phyloP scores from a whole-genome alignment of 2,888 invertebrate genomes.

The Pandemis cinnamomeana region DNA sequence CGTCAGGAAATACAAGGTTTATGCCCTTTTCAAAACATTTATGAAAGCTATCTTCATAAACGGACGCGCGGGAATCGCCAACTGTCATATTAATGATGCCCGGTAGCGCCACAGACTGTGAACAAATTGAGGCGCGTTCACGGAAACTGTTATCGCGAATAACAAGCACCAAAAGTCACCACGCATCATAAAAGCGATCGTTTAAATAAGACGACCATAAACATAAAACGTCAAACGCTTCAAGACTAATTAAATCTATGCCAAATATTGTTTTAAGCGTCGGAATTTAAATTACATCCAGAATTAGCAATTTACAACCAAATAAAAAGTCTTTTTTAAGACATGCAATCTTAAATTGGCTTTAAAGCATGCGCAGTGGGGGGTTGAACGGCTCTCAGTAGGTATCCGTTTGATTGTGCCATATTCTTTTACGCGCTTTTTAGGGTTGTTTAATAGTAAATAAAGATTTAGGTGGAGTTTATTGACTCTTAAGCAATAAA shows the following conservation, averaged over 20 bases:
- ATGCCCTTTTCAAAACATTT: not conserved
- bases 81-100: slow-evolving; percentile 9
- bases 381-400: slow-evolving; percentile 56
- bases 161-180: slow-evolving; percentile 16
- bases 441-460: slow-evolving; percentile 42
- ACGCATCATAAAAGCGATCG: slow-evolving; percentile 21
- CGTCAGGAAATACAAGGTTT: not conserved
- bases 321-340: slow-evolving; percentile 39
- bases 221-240: slow-evolving; percentile 23
- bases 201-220: slow-evolving; percentile 23
- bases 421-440: slow-evolving; percentile 41
- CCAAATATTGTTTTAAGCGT: slow-evolving; percentile 28
- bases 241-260: slow-evolving; percentile 31
- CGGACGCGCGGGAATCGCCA: slow-evolving; percentile 7
- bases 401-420: slow-evolving; percentile 44
- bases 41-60: not conserved
- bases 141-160: slow-evolving; percentile 6
- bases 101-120: slow-evolving; percentile 7
- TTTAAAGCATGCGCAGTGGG: slow-evolving; percentile 51
- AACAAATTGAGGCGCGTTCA: slow-evolving; percentile 3
- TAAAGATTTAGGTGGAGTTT: slow-evolving; percentile 40
- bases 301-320: slow-evolving; percentile 36
- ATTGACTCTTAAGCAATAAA: slow-evolving; percentile 38
- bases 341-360: slow-evolving; percentile 48
- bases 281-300: slow-evolving; percentile 29